phyloP scores from a whole-genome alignment of 2,797 vertebrate genomes.

The Harpagifer antarcticus region DNA sequence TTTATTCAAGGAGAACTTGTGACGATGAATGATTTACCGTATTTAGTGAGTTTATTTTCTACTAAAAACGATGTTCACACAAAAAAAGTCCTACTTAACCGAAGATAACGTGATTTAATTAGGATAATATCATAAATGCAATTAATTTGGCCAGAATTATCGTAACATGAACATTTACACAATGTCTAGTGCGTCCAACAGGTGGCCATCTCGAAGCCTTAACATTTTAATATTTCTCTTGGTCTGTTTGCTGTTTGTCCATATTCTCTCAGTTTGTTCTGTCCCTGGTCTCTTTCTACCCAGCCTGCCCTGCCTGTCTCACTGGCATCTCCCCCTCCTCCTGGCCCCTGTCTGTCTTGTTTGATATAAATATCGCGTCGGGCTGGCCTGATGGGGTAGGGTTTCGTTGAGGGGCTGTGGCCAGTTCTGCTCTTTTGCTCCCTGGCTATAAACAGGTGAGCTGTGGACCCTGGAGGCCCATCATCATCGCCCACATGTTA shows the following conservation, averaged over 20 bases:
- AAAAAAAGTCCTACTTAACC: no score
- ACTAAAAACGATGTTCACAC: no score
- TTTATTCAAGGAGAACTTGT: no score
- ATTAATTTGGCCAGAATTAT: no score
- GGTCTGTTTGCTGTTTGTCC: conserved; percentile 3
- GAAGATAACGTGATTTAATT: no score
- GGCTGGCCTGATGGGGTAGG: conserved; percentile 72
- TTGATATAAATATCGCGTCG: conserved; percentile 85
- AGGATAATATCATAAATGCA: no score
- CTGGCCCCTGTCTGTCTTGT: conserved; percentile 69
- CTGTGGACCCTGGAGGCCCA: conserved; percentile 60
- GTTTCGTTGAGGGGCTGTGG: conserved; percentile 73
- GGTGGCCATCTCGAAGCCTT: conserved; percentile 1
- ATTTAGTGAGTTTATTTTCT: no score
- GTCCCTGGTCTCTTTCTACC: conserved; percentile 26
- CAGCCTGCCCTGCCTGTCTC: conserved; percentile 37
- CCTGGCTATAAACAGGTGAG: conserved; percentile 80
- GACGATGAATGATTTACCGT: no score
- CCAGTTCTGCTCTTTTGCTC: conserved; percentile 73
- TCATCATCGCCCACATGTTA: conserved; percentile 58
- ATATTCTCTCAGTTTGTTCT: conserved; percentile 20
- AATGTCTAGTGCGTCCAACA: neutral
- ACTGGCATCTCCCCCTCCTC: conserved; percentile 58
- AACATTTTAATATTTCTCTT: neutral
- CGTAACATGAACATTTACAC: no score